A percentile compares a stretch with the other conserved stretches of the same genome.
Evolutionary conservation across 2,888 invertebrate species (phyloP).

Genomic region (Drosophila meridiana): DNA sequence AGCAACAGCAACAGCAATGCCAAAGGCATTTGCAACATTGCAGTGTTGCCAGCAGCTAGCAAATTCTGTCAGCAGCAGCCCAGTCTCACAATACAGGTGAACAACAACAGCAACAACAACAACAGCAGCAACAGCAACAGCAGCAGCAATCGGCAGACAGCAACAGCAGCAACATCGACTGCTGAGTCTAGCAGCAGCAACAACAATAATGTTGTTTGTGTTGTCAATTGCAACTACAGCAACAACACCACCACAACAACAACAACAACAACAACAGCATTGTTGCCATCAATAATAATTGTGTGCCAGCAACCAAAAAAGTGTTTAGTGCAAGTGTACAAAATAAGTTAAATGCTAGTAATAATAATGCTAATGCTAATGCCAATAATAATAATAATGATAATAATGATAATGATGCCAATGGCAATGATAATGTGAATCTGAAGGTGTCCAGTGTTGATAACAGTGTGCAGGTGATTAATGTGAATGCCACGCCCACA

Average conservation of each 20-base stretch:
- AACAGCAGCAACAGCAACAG: slow-evolving; percentile 73
- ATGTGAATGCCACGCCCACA: slow-evolving; percentile 75
- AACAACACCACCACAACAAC: slow-evolving; percentile 12
- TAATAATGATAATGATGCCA: slow-evolving; percentile 16
- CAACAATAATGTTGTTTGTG: slow-evolving; percentile 82
- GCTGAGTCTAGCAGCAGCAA: slow-evolving; percentile 53
- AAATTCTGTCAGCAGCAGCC: slow-evolving; percentile 80
- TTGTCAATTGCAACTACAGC: slow-evolving; percentile 83
- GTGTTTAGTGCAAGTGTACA: slow-evolving; percentile 76
- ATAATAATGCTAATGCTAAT: slow-evolving; percentile 33
- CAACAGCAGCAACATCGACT: slow-evolving; percentile 42
- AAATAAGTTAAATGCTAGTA: slow-evolving; percentile 59
- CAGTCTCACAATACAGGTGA: slow-evolving; percentile 85
- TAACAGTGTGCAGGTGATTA: slow-evolving; percentile 80
- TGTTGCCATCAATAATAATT: slow-evolving; percentile 63
- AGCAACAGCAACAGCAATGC: slow-evolving; percentile 49
- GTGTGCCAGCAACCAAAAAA: slow-evolving; percentile 64
- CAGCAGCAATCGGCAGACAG: slow-evolving; percentile 50
- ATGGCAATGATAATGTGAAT: slow-evolving; percentile 50
- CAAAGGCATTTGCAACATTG: slow-evolving; percentile 63
- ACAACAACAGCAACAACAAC: slow-evolving; percentile 70
- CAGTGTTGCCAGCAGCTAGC: slow-evolving; percentile 57
- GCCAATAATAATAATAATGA: slow-evolving; percentile 35
- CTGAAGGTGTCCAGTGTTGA: slow-evolving; percentile 61
- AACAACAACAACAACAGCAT: slow-evolving; percentile 60